Evolutionary conservation across 2,888 invertebrate species (phyloP).

Genomic region (Morinoia aosen): DNA sequence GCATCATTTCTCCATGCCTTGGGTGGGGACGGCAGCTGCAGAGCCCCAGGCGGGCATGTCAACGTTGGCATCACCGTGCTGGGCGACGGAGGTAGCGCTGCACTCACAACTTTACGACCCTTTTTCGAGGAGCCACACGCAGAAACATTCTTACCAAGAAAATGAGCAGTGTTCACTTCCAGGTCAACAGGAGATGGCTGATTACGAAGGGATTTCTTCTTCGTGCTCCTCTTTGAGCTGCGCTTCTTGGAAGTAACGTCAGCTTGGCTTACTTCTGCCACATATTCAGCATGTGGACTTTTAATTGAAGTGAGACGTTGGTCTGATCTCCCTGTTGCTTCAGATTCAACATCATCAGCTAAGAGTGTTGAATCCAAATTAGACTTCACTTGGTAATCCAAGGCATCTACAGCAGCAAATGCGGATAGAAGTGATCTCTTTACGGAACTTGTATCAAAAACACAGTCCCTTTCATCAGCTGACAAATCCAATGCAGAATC

Average conservation of each 20-base stretch:
- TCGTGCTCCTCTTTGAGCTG: background rate
- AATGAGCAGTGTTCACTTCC: background rate
- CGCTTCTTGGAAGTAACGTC: background rate
- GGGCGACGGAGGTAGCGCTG: background rate
- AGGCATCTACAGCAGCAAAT: background rate
- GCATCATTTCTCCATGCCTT: background rate
- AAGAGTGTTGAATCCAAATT: background rate
- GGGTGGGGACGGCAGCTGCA: constrained; percentile 26
- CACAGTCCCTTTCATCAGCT: background rate
- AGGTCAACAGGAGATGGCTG: background rate
- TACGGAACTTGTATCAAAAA: background rate
- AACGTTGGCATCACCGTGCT: background rate
- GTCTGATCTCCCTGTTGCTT: background rate
- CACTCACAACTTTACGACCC: background rate
- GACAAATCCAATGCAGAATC: background rate
- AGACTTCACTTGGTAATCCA: background rate
- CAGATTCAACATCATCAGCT: background rate
- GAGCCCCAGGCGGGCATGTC: background rate
- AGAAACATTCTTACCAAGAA: background rate
- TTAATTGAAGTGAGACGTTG: background rate
- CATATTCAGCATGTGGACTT: background rate
- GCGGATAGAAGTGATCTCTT: background rate
- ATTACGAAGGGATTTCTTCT: background rate
- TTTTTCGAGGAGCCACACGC: background rate
- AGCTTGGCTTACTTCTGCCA: background rate